Evolutionary conservation across 2,113 vertebrate species (phyloP).

Genomic region (Rynchops niger): DNA sequence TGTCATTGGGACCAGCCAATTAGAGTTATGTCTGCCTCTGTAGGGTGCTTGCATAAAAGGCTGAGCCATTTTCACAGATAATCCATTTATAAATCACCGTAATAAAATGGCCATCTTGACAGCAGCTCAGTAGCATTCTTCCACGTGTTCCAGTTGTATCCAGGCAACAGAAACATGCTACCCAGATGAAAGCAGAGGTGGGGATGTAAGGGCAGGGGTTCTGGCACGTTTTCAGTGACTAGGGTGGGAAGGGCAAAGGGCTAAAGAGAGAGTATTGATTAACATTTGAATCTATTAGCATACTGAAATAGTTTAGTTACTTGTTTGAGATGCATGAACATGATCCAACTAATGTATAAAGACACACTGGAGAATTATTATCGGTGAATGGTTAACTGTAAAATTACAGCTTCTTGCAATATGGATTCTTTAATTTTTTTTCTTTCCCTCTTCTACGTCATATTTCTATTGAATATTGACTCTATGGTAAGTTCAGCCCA

Average conservation of each 20-base stretch:
- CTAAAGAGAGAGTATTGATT: background rate
- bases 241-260: background rate
- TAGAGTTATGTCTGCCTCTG: background rate
- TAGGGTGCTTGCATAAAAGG: slow-evolving; percentile 17
- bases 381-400: background rate
- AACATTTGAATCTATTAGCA: background rate
- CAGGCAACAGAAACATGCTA: slow-evolving; percentile 59
- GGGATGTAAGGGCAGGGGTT: background rate
- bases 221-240: background rate
- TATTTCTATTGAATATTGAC: background rate
- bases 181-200: slow-evolving; percentile 30
- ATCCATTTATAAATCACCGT: slow-evolving; percentile 58
- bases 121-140: slow-evolving; percentile 41
- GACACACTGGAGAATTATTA: background rate
- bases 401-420: background rate
- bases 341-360: background rate
- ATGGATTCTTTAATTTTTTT: background rate
- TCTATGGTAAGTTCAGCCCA: background rate
- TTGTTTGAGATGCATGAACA: background rate
- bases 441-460: background rate
- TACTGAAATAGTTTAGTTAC: background rate
- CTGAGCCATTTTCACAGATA: slow-evolving; percentile 56
- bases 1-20: slow-evolving; percentile 5
- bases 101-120: slow-evolving; percentile 56
- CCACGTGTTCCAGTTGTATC: slow-evolving; percentile 40